Evolutionary conservation across 2,888 invertebrate genomes (phyloP).

Genomic region (Aricia artaxerxes): DNA sequence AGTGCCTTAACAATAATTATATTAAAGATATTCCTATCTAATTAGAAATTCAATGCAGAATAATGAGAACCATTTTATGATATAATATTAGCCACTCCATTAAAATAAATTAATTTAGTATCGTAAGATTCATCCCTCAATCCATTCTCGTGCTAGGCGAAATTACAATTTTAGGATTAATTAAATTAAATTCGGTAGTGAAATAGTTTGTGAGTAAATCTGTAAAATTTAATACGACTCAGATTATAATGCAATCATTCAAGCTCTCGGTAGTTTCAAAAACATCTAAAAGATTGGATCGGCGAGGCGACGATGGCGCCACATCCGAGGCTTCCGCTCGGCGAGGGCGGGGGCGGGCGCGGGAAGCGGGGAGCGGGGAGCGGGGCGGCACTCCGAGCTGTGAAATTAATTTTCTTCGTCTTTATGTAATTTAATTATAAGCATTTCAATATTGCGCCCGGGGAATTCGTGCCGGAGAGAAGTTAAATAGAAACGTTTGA

Average conservation of each 20-base stretch:
- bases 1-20: too few species aligned
- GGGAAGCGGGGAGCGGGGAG: constrained; percentile 48
- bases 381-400: constrained; percentile 74
- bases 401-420: constrained; percentile 81
- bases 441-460: constrained; percentile 80
- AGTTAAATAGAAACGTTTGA: constrained; percentile 81
- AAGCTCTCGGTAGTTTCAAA: constrained; percentile 76
- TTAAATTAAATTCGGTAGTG: constrained; percentile 81
- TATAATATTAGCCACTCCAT: neutral
- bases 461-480: constrained; percentile 77
- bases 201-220: constrained; percentile 80
- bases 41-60: neutral
- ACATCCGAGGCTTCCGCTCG: constrained; percentile 68
- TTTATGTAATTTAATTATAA: constrained; percentile 82
- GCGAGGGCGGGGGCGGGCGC: constrained; percentile 48
- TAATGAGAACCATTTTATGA: neutral
- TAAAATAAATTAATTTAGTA: constrained; percentile 37
- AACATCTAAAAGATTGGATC: constrained; percentile 80
- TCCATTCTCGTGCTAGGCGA: constrained; percentile 48
- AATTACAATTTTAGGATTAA: constrained; percentile 75
- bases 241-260: constrained; percentile 80
- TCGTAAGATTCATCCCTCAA: constrained; percentile 56
- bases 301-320: constrained; percentile 64
- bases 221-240: constrained; percentile 80
- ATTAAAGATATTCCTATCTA: too few species aligned